Conservation (phyloP, 2,797 vertebrate genomes). For the Microhierax caerulescens region DNA sequence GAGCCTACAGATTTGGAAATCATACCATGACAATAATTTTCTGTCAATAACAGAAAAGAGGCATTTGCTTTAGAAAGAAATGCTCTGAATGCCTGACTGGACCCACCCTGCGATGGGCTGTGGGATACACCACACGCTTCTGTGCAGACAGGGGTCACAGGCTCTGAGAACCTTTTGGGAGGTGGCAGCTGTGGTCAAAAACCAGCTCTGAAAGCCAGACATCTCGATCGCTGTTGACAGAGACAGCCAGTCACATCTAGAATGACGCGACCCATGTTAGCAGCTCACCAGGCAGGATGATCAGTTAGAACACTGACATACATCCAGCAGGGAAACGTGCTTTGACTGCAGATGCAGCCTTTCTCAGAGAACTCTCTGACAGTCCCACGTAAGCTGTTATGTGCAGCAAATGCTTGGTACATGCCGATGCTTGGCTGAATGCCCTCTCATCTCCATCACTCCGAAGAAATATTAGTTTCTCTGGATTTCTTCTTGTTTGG, state of each 20-base stretch:
- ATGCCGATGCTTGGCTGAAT: neutral
- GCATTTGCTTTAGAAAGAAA: neutral
- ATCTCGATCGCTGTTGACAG: neutral
- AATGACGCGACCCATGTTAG: neutral
- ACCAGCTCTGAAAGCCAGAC: neutral
- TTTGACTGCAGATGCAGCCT: neutral
- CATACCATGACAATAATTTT: neutral
- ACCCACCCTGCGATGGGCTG: neutral
- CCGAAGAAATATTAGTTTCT: neutral
- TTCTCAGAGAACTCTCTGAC: neutral
- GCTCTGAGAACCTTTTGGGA: neutral
- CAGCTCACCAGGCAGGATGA: fast-evolving
- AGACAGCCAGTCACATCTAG: neutral
- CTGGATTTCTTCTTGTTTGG: neutral
- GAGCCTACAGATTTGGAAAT: neutral
- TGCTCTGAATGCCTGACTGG: neutral
- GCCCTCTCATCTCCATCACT: neutral
- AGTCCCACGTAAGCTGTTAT: neutral
- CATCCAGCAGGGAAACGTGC: neutral
- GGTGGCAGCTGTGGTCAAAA: neutral
- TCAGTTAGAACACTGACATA: neutral
- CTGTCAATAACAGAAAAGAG: neutral
- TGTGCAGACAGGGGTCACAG: neutral
- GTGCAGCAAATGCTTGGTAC: neutral
- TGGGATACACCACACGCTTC: fast-evolving